Conservation (phyloP, 2,797 vertebrate species). For the Synaphobranchus kaupii region DNA sequence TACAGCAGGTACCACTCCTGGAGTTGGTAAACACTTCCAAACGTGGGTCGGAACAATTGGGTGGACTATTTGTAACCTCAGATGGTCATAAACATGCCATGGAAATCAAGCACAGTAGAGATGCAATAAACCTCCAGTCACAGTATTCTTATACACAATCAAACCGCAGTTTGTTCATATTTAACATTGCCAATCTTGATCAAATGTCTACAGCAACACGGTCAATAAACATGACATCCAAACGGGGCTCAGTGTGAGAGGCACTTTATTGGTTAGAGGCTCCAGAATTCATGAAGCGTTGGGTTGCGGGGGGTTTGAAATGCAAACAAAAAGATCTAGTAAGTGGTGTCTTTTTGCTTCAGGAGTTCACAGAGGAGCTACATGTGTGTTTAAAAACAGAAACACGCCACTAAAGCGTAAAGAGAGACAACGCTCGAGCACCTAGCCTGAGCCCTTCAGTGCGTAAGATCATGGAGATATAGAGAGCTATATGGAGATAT, state of each 20-base stretch:
- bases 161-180: background rate
- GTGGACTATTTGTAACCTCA: background rate
- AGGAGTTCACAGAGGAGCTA: background rate
- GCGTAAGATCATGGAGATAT: background rate
- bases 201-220: background rate
- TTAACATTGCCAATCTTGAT: background rate
- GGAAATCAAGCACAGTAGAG: background rate
- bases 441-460: background rate
- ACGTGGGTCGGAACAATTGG: background rate
- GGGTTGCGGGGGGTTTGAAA: background rate
- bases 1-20: conserved; percentile 53
- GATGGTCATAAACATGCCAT: background rate
- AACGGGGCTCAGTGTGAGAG: background rate
- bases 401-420: background rate
- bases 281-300: background rate
- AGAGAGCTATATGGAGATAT: background rate
- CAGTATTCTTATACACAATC: background rate
- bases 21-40: conserved; percentile 62
- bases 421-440: background rate
- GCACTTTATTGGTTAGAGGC: background rate
- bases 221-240: background rate
- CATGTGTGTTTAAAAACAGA: background rate
- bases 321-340: background rate
- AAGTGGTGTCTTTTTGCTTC: background rate
- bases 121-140: background rate